phyloP scores from a whole-genome alignment of 2,888 invertebrate genomes.

The Aphrophora alni region DNA sequence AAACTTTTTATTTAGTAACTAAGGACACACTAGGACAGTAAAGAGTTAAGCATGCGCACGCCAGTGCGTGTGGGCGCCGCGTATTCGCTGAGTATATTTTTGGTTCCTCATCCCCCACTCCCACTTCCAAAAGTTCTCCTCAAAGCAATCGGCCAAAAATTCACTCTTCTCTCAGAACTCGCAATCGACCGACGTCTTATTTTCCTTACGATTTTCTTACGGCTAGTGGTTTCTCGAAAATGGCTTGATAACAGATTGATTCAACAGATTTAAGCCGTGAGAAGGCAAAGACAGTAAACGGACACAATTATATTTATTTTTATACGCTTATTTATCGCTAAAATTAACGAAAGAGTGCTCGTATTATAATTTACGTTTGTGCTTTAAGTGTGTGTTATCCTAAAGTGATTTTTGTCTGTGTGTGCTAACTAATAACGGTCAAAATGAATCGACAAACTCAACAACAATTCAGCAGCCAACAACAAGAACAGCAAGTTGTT shows the following conservation, averaged over 20 bases:
- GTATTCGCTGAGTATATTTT: slow-evolving; percentile 33
- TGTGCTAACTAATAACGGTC: not conserved
- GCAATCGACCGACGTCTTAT: slow-evolving; percentile 34
- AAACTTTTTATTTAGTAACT: not conserved
- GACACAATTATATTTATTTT: not conserved
- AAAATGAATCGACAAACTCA: slow-evolving; percentile 60
- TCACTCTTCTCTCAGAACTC: slow-evolving; percentile 36
- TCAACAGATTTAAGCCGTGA: slow-evolving; percentile 5
- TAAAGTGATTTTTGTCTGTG: not conserved
- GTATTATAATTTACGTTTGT: not conserved
- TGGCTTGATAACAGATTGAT: slow-evolving; percentile 28
- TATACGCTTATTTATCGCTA: not conserved
- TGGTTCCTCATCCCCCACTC: slow-evolving; percentile 12
- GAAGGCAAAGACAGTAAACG: not conserved
- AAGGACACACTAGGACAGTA: not conserved
- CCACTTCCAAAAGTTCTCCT: slow-evolving; percentile 2
- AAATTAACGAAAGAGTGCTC: not conserved
- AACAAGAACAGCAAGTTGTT: slow-evolving; percentile 53
- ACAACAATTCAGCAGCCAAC: not conserved
- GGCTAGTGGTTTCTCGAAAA: slow-evolving; percentile 35
- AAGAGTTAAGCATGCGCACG: not conserved
- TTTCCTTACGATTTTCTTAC: slow-evolving; percentile 18
- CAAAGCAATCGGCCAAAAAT: not conserved
- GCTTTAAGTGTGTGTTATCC: not conserved
- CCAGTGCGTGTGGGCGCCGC: slow-evolving; percentile 21